Evolutionary conservation across 2,113 vertebrate genomes (phyloP).

Genomic region (Limanda limanda): DNA sequence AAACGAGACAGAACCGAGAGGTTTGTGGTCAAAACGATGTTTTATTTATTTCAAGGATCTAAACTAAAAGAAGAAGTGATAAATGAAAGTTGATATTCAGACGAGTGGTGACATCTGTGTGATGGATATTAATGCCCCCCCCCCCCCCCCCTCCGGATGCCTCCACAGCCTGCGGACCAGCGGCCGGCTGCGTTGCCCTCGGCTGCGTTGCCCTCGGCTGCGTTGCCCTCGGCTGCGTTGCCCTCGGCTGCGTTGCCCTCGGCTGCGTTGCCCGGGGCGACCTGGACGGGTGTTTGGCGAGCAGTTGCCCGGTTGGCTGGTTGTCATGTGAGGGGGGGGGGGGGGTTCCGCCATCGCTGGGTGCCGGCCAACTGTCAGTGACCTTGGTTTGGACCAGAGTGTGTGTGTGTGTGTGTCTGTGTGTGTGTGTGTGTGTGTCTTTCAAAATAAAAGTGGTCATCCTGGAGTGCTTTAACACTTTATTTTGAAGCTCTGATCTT

Average conservation of each 20-base stretch:
- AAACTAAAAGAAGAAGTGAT: no score
- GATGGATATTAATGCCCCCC: slow-evolving; percentile 42
- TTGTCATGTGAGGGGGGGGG: slow-evolving; percentile 31
- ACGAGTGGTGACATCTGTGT: not conserved
- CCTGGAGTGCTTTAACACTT: not conserved
- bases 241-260: slow-evolving; percentile 44
- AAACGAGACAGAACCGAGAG: no score
- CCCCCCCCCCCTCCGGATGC: slow-evolving; percentile 28
- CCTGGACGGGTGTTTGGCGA: slow-evolving; percentile 48
- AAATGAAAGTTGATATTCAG: no score
- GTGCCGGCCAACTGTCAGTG: slow-evolving; percentile 75
- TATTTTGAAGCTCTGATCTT: no score
- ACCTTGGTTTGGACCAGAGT: slow-evolving; percentile 74
- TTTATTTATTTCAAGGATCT: no score
- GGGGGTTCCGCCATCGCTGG: slow-evolving; percentile 39
- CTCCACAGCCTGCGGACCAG: slow-evolving; percentile 28
- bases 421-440: not conserved
- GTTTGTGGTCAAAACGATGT: no score
- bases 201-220: slow-evolving; percentile 30
- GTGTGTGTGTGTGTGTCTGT: slow-evolving; percentile 11
- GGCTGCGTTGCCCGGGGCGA: slow-evolving; percentile 50
- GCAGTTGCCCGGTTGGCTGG: slow-evolving; percentile 35
- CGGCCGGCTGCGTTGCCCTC: slow-evolving; percentile 19
- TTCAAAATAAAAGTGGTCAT: not conserved
- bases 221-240: slow-evolving; percentile 36